phyloP scores from a whole-genome alignment of 2,113 vertebrate genomes.

The Heloderma charlesbogerti region DNA sequence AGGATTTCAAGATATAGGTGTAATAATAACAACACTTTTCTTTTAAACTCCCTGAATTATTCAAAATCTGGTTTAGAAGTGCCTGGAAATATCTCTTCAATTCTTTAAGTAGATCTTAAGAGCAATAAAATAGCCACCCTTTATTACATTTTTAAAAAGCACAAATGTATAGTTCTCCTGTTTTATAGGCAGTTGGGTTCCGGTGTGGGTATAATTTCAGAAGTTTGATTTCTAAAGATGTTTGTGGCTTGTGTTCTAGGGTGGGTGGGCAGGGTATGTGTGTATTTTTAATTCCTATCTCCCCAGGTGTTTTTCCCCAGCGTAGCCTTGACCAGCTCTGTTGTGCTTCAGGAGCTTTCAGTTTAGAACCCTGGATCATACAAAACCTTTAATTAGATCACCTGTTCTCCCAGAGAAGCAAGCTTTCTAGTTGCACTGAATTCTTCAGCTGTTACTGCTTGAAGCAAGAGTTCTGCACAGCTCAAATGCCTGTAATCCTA shows the following conservation, averaged over 20 bases:
- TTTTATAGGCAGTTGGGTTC: neutral
- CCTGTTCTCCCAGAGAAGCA: neutral
- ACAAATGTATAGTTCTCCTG: neutral
- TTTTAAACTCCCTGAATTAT: neutral
- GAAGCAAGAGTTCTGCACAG: neutral
- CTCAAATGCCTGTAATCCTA: neutral
- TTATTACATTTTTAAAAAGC: constrained; percentile 36
- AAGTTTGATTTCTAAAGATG: neutral
- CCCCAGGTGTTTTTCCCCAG: neutral
- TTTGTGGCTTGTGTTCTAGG: neutral
- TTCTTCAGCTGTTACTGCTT: neutral
- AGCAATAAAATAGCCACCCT: constrained; percentile 1
- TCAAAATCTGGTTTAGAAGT: constrained; percentile 45
- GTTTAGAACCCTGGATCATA: constrained; percentile 8
- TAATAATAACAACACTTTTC: constrained; percentile 5
- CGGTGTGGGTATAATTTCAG: neutral
- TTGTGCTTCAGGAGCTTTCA: fast-evolving
- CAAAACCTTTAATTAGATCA: constrained; percentile 21
- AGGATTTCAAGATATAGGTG: constrained; percentile 35
- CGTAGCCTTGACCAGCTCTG: constrained; percentile 10
- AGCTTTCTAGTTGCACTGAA: neutral
- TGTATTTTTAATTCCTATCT: neutral
- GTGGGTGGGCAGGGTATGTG: neutral
- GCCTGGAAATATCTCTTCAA: neutral
- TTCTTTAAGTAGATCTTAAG: constrained; percentile 11